Percentiles rank a stretch among this genome's conserved stretches.
Conservation (phyloP, 2,113 vertebrate genomes). For the Strix uralensis region DNA sequence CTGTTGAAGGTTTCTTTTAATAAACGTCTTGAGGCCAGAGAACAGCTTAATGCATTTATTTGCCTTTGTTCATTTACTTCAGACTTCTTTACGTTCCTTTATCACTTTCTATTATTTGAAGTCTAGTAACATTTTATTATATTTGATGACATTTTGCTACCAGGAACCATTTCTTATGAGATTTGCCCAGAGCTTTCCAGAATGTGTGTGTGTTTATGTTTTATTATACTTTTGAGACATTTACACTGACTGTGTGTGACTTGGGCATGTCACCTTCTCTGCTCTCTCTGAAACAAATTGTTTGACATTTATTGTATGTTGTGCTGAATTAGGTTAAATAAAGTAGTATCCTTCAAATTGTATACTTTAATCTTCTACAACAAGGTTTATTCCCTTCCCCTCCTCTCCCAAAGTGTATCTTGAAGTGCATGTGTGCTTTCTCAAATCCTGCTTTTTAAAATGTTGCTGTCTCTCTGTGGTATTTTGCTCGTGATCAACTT, state of each 20-base stretch:
- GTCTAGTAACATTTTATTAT: neutral
- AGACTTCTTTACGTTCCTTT: neutral
- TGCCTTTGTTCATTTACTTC: neutral
- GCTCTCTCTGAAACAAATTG: neutral
- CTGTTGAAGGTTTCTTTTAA: neutral
- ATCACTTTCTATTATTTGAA: neutral
- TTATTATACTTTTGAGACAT: neutral
- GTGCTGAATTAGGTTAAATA: neutral
- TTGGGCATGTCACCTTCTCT: accelerated
- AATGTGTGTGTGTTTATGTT: neutral
- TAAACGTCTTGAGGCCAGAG: neutral
- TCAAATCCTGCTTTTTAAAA: neutral
- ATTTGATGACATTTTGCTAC: neutral
- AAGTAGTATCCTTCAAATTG: neutral
- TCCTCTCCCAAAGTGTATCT: neutral
- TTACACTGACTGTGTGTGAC: neutral
- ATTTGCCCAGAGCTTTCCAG: neutral
- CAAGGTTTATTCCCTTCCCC: neutral
- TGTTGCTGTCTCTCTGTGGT: neutral
- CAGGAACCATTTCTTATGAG: neutral
- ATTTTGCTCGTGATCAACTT: neutral
- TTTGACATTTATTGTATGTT: neutral
- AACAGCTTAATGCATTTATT: neutral
- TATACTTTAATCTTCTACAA: neutral
- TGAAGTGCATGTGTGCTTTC: neutral